phyloP scores from a whole-genome alignment of 1,140 invertebrate genomes.

The Brachionus angularis region DNA sequence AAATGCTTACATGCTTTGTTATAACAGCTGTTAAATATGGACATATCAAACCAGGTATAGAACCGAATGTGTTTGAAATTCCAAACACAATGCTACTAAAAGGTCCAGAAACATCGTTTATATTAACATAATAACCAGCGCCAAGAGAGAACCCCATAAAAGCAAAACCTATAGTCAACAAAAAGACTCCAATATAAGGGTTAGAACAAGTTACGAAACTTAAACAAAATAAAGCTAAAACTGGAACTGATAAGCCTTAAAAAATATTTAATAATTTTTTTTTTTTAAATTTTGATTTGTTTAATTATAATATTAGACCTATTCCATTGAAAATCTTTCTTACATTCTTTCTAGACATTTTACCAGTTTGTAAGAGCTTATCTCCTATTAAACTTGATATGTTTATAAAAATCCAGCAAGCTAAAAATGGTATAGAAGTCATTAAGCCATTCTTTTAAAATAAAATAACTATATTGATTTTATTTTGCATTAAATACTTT shows the following conservation, averaged over 20 bases:
- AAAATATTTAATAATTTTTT: not conserved
- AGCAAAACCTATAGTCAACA: conserved; percentile 15
- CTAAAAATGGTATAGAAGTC: conserved; percentile 19
- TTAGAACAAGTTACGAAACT: conserved; percentile 5
- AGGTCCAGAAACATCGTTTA: conserved; percentile 46
- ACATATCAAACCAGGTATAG: conserved; percentile 76
- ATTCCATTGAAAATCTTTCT: conserved; percentile 1
- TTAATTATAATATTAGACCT: not conserved
- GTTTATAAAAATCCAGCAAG: not conserved
- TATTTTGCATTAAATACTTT: not conserved
- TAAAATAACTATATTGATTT: not conserved
- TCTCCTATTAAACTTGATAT: conserved; percentile 30
- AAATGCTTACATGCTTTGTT: conserved; percentile 18
- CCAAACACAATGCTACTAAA: conserved; percentile 73
- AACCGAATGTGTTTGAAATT: conserved; percentile 77
- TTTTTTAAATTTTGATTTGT: not conserved
- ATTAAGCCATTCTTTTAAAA: conserved; percentile 25
- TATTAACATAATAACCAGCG: conserved; percentile 34
- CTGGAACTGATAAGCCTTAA: conserved; percentile 7
- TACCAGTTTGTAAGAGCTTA: not conserved
- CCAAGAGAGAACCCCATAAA: conserved; percentile 39
- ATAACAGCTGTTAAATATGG: conserved; percentile 8
- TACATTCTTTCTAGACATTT: not conserved
- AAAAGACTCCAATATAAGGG: conserved; percentile 3
- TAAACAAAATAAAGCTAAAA: not conserved